These are phyloP conservation scores for Netelia fuscicornis DNA, from an alignment of 2,888 invertebrate genomes.

Conservation along the genomic window DNA sequence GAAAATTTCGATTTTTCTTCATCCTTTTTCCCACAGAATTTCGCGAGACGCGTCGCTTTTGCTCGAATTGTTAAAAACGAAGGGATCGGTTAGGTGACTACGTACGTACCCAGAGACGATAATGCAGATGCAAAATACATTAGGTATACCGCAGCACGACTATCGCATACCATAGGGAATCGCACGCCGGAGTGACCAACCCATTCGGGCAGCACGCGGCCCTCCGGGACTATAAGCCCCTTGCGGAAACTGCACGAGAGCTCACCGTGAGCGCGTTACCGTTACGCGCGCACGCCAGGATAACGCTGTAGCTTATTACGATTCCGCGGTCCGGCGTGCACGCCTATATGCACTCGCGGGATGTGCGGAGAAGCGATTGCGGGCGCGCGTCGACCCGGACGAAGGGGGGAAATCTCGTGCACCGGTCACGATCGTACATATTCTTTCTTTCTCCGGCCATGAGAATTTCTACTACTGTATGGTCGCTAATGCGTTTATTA, in stretches of 20 bases:
- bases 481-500: constrained; percentile 62
- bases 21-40: background rate
- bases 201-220: constrained; percentile 42
- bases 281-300: constrained; percentile 64
- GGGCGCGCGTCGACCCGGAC: background rate
- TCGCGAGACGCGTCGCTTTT: background rate
- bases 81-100: background rate
- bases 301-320: constrained; percentile 63
- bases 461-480: constrained; percentile 51
- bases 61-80: background rate
- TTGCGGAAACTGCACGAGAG: constrained; percentile 50
- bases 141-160: constrained; percentile 22
- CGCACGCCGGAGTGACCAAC: constrained; percentile 40
- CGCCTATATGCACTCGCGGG: constrained; percentile 39
- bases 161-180: constrained; percentile 3
- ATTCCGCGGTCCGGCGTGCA: constrained; percentile 52
- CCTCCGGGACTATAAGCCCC: constrained; percentile 49
- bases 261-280: constrained; percentile 55
- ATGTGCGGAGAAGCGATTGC: background rate
- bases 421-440: constrained; percentile 58
- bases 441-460: no score
- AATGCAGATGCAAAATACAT: constrained; percentile 4
- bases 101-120: background rate
- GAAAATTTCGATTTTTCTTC: background rate
- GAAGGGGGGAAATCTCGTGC: constrained; percentile 41